Evolutionary conservation across 2,888 invertebrate genomes (phyloP), one percentile per base, ranked within the genome.

Genomic region (Terebella lapidaria): DNA sequence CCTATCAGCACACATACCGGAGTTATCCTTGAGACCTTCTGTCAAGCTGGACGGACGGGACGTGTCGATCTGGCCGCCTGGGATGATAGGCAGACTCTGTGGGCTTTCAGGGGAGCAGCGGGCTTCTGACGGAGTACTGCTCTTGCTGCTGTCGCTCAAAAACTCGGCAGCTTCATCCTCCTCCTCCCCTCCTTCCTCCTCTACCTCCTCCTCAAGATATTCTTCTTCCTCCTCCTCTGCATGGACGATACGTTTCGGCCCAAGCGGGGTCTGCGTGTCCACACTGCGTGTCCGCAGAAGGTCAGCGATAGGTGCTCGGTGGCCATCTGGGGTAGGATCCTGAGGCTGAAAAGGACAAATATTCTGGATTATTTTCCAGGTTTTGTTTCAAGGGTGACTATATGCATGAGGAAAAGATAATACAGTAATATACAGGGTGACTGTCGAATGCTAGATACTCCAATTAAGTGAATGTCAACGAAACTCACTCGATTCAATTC

Each of bases 231-330:
- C n/a, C n/a, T n/a, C n/a, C n/a, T n/a, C n/a, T n/a, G n/a, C n/a
- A n/a, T n/a, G n/a, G n/a, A n/a, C n/a, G n/a, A n/a, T n/a, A n/a
- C n/a, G n/a, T n/a, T n/a, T n/a, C n/a, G n/a, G n/a, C n/a, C 74
- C 74, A 62, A 88, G 88, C 25, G 91, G 91, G 18, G 92, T 91
- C 83, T 91, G 92, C 18, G 92, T 91, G 80, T 91, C 89, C 62
- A 91, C 89, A 60, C 89, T 89, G 63, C 90, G 85, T 55, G 84
- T 86, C 22, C 68, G 63, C 64, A 89, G 83, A 26, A 90, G 81
- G 73, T 91, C 91, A 3, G 90, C 89, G 61, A 91, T 83, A 2
- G 92, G 92, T 15, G 91, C 91, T 64, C 91, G 84, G 76, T 91
- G 91, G 18, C 92, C 92, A 82, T 92, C 92, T 1, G 91, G 91